Conservation (phyloP, 2,797 vertebrate genomes). For the Platyrinchus mystaceus region DNA sequence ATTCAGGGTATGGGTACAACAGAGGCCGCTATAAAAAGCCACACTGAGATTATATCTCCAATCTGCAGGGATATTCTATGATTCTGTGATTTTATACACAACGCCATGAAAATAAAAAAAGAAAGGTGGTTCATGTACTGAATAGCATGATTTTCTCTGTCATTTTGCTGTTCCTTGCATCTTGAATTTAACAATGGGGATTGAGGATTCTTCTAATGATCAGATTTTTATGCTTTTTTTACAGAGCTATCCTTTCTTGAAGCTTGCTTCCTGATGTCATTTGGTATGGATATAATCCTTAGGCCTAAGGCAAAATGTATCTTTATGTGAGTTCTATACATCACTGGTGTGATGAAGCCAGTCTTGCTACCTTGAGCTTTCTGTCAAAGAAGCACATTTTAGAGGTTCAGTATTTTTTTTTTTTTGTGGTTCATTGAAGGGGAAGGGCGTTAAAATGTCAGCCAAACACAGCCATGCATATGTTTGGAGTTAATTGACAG, state of each 20-base stretch:
- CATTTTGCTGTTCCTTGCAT: neutral
- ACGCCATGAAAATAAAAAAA: neutral
- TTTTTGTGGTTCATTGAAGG: neutral
- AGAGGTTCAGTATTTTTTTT: neutral
- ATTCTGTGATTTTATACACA: neutral
- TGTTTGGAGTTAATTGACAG: neutral
- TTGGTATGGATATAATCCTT: neutral
- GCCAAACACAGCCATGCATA: neutral
- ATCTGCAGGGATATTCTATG: neutral
- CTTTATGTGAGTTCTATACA: neutral
- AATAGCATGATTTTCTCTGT: neutral
- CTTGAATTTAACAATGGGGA: neutral
- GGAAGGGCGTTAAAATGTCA: neutral
- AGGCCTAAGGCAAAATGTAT: neutral
- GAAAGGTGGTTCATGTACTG: neutral
- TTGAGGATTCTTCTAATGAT: constrained; percentile 1
- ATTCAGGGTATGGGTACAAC: constrained; percentile 9
- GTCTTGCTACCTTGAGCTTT: neutral
- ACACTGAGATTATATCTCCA: neutral
- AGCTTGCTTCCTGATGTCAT: neutral
- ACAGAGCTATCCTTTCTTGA: neutral
- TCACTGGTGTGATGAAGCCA: neutral
- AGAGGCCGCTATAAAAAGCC: constrained; percentile 11
- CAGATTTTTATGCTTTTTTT: neutral
- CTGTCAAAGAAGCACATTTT: neutral